Evolutionary conservation across 2,113 vertebrate genomes (phyloP).

Genomic region (Rhinichthys klamathensis): DNA sequence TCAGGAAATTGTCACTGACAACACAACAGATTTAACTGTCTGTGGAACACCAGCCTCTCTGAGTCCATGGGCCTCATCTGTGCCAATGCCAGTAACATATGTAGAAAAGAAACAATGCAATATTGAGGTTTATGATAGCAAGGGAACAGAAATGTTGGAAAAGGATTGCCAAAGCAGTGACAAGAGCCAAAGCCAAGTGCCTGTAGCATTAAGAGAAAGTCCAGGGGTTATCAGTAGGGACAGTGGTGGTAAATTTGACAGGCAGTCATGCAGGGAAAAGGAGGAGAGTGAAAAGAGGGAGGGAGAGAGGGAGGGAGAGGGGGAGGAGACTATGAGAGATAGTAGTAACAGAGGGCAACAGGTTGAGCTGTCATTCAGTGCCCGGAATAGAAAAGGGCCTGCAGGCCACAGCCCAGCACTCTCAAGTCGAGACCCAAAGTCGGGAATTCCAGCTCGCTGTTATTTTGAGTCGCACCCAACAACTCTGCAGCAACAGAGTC

Average conservation of each 20-base stretch:
- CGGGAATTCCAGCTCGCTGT: conserved; percentile 73
- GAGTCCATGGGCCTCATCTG: background rate
- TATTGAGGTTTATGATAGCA: conserved; percentile 46
- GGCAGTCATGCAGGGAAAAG: conserved; percentile 64
- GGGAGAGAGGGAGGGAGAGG: conserved; percentile 67
- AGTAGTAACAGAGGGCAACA: conserved; percentile 80
- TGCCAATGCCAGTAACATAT: background rate
- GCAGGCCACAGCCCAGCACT: conserved; percentile 74
- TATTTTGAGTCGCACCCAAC: conserved; percentile 73
- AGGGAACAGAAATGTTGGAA: conserved; percentile 40
- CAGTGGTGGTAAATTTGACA: conserved; percentile 59
- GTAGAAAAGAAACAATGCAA: background rate
- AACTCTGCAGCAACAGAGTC: conserved; percentile 73
- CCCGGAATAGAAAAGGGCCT: conserved; percentile 85
- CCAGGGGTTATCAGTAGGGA: conserved; percentile 61
- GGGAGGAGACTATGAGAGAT: conserved; percentile 68
- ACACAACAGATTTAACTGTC: conserved; percentile 21
- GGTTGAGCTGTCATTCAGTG: conserved; percentile 86
- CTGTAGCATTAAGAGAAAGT: conserved; percentile 69
- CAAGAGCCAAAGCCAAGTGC: conserved; percentile 48
- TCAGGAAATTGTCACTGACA: conserved; percentile 11
- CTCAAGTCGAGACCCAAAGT: conserved; percentile 72
- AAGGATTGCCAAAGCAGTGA: conserved; percentile 55
- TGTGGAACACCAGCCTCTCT: conserved; percentile 3
- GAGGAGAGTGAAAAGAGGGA: conserved; percentile 60